phyloP scores from a whole-genome alignment of 2,888 invertebrate species.

The Agriopis marginaria region DNA sequence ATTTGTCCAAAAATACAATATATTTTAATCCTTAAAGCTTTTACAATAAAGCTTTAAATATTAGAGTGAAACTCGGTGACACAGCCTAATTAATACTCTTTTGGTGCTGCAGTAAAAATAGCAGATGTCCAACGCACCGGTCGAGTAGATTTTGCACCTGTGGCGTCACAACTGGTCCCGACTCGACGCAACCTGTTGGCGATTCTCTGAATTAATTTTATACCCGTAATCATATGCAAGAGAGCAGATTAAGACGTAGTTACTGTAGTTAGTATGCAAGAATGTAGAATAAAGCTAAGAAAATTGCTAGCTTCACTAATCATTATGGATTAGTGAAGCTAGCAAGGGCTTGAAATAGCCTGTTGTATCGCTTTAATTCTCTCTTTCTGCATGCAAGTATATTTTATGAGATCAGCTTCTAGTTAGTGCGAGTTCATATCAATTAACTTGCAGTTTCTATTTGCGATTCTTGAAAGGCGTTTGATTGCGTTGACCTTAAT shows the following conservation, averaged over 20 bases:
- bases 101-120: slow-evolving; percentile 28
- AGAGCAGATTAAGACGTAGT: slow-evolving; percentile 19
- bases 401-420: slow-evolving; percentile 38
- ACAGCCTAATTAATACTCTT: slow-evolving; percentile 38
- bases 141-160: slow-evolving; percentile 48
- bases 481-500: slow-evolving; percentile 42
- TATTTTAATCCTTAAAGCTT: slow-evolving; percentile 10
- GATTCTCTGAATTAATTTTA: slow-evolving; percentile 36
- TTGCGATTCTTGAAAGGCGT: slow-evolving; percentile 35
- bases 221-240: slow-evolving; percentile 32
- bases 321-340: background rate
- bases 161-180: slow-evolving; percentile 34
- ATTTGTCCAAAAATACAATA: slow-evolving; percentile 16
- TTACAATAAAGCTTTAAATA: slow-evolving; percentile 1
- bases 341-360: slow-evolving; percentile 26
- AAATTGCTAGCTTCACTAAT: no score
- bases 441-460: slow-evolving; percentile 37
- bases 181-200: slow-evolving; percentile 39
- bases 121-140: slow-evolving; percentile 41
- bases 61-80: background rate
- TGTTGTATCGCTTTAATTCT: slow-evolving; percentile 25
- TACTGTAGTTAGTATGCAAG: slow-evolving; percentile 20
- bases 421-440: slow-evolving; percentile 36
- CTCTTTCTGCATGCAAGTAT: slow-evolving; percentile 22
- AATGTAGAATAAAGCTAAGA: slow-evolving; percentile 15